phyloP scores from a whole-genome alignment of 2,888 invertebrate genomes.

The Deilephila elpenor region DNA sequence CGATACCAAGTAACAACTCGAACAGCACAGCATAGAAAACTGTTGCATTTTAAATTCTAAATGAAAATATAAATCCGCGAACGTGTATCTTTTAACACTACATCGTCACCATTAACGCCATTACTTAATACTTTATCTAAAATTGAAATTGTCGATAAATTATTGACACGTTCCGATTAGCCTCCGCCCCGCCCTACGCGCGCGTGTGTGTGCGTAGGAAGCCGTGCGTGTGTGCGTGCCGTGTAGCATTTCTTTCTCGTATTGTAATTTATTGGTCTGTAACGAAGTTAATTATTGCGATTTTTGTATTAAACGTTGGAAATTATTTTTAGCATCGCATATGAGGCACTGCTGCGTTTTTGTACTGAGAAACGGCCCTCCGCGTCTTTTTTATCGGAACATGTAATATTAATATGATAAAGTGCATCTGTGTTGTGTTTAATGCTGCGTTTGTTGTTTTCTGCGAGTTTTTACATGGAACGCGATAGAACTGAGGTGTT shows the following conservation, averaged over 20 bases:
- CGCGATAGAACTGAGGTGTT: constrained; percentile 24
- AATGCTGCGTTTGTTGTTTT: constrained; percentile 40
- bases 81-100: constrained; percentile 29
- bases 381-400: constrained; percentile 52
- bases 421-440: constrained; percentile 41
- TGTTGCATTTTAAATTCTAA: neutral
- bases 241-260: constrained; percentile 81
- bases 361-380: constrained; percentile 70
- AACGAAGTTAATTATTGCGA: constrained; percentile 85
- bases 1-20: neutral
- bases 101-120: constrained; percentile 41
- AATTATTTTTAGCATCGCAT: constrained; percentile 82
- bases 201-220: constrained; percentile 44
- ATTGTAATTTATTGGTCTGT: constrained; percentile 85
- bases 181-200: constrained; percentile 46
- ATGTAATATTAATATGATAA: constrained; percentile 50
- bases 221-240: constrained; percentile 60
- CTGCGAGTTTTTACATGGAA: constrained; percentile 41
- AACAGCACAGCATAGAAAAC: neutral
- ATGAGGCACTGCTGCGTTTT: constrained; percentile 59
- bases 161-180: constrained; percentile 35
- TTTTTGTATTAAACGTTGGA: constrained; percentile 85
- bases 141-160: constrained; percentile 33
- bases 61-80: constrained; percentile 9
- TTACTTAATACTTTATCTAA: constrained; percentile 35